Conservation (phyloP, 1,140 invertebrate genomes). For the Octopus sinensis region DNA sequence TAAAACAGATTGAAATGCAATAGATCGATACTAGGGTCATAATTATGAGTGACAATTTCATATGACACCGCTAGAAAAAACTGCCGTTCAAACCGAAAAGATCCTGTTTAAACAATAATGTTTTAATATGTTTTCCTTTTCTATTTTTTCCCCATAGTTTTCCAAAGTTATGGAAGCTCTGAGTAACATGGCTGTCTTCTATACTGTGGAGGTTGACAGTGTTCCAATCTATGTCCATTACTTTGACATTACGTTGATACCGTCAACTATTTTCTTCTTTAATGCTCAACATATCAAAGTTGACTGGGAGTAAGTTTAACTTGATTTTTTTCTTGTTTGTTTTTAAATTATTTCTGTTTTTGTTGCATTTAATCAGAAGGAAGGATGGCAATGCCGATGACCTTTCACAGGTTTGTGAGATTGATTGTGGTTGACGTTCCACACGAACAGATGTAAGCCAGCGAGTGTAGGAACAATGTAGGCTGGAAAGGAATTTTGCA, state of each 20-base stretch:
- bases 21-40: too few relatives aligned
- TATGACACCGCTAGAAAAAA: too few relatives aligned
- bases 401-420: too few relatives aligned
- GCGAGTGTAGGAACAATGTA: too few relatives aligned
- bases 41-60: too few relatives aligned
- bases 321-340: neutral
- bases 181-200: constrained; percentile 53
- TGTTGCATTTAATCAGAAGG: too few relatives aligned
- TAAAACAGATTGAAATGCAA: too few relatives aligned
- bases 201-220: constrained; percentile 47
- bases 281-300: constrained; percentile 57
- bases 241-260: constrained; percentile 55
- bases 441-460: too few relatives aligned
- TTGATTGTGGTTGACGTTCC: too few relatives aligned
- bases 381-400: too few relatives aligned
- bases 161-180: constrained; percentile 42
- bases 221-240: constrained; percentile 53
- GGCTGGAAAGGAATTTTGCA: too few relatives aligned
- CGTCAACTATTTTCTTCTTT: constrained; percentile 57
- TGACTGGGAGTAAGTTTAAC: constrained; percentile 52
- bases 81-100: too few relatives aligned
- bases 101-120: neutral
- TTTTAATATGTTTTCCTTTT: neutral
- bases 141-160: constrained; percentile 20
- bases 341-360: neutral